Evolutionary conservation across 2,888 invertebrate genomes (phyloP), one percentile per base, ranked within the genome.

Genomic region (Yponomeuta cagnagella): DNA sequence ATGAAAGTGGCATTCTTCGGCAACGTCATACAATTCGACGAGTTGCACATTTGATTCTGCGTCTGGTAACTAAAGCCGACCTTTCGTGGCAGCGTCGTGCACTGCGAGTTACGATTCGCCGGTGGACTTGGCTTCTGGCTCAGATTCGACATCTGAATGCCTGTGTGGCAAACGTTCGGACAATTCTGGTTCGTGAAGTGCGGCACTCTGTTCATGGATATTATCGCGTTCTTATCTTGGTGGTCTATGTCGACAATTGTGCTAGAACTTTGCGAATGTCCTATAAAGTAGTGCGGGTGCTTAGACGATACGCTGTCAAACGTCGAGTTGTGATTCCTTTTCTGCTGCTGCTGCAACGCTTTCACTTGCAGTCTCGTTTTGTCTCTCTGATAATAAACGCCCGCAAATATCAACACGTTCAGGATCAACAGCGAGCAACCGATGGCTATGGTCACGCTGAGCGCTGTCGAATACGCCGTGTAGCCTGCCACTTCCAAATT

Each of bases 211-310:
- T 92, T 90, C 88, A 92, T 90, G 37, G 93, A 89, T 68, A 93
- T 92, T 66, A 92, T 93, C 63, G 93, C 89, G 77, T 90, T 92
- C 76, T 93, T 93, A 76, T 93, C 96, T 86, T 96, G 96, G 85
- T 95, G 95, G 80, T 97, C 97, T 52, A 97, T 96, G 80, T 97
- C 96, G 6, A 97, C 97, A 73, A 97, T 96, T 58, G 97, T 96
- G 82, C 96, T 96, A 52, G 96, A 95, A 78, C 96, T 95, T 80
- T 96, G 96, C 31, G 96, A 95, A 80, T 95, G 95, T 0, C 95
- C 95, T 78, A 95, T 93, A 78, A 95, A 95, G 80, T 95, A 96
- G 85, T 96, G 96, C 31, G 96, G 95, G 81, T 96, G 96, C 79
- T 96, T 96, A 30, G 91, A 90, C 72, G 94, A 94, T 73, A 94